phyloP scores from a whole-genome alignment of 2,113 vertebrate species.

The Trogon surrucura region DNA sequence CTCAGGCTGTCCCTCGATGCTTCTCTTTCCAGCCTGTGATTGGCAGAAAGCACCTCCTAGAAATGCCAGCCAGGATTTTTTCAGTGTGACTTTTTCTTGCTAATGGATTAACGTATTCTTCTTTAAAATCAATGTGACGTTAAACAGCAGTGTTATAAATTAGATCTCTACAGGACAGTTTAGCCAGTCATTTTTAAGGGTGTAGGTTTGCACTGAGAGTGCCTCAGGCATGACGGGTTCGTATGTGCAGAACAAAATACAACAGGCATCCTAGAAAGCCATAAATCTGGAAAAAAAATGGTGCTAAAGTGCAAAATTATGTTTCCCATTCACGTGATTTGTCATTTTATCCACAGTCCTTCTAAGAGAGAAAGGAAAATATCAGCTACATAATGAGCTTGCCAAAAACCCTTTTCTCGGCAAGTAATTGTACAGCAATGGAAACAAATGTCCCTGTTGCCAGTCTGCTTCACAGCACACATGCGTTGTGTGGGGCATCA shows the following conservation, averaged over 20 bases:
- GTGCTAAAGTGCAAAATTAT: not conserved
- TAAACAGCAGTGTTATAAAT: not conserved
- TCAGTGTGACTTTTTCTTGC: not conserved
- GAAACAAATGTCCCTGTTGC: conserved; percentile 60
- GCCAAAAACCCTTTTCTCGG: not conserved
- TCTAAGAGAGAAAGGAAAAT: not conserved
- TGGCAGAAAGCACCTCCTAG: not conserved
- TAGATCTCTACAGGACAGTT: not conserved
- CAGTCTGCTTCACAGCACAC: conserved; percentile 9
- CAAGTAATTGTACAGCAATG: conserved; percentile 25
- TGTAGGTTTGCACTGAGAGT: not conserved
- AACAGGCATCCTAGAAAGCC: not conserved
- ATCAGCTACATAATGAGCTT: not conserved
- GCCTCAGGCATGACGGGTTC: not conserved
- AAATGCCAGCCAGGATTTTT: not conserved
- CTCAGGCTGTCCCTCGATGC: not conserved
- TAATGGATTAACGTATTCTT: not conserved
- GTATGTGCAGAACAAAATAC: not conserved
- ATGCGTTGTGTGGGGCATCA: not conserved
- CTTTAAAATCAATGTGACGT: not conserved
- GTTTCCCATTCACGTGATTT: not conserved
- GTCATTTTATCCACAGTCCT: conserved; percentile 12
- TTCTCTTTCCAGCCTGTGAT: not conserved
- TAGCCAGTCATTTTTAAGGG: not conserved
- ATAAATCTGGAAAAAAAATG: not conserved